Conservation (phyloP, 2,888 invertebrate species). For the Liopterus haemorrhoidalis region DNA sequence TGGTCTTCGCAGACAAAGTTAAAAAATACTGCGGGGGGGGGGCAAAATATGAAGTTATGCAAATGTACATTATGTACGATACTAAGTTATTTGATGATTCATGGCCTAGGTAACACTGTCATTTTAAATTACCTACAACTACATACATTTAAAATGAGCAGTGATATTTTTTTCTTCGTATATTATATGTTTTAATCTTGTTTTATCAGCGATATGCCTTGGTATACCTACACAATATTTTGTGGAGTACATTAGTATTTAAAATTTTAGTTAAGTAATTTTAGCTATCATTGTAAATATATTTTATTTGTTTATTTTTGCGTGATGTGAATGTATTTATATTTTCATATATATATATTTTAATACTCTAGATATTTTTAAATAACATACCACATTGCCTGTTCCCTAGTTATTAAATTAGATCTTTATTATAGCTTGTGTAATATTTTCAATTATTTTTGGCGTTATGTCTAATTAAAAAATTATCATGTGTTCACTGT, state of each 20-base stretch:
- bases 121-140: no score
- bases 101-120: no score
- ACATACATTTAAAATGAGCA: no score
- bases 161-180: no score
- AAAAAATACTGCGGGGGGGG: no score
- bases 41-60: no score
- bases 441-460: not conserved
- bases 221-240: no score
- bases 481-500: conserved; percentile 13
- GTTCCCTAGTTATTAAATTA: conserved; percentile 15
- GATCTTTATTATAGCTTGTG: conserved; percentile 1
- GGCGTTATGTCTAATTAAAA: not conserved
- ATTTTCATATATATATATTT: conserved; percentile 35
- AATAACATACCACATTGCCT: conserved; percentile 20
- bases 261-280: conserved; percentile 25
- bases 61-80: no score
- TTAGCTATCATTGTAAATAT: conserved; percentile 34
- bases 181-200: no score
- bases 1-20: no score
- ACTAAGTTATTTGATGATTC: no score
- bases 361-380: conserved; percentile 21
- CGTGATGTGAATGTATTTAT: conserved; percentile 39
- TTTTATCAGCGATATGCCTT: no score
- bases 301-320: conserved; percentile 34
- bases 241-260: conserved; percentile 14